Conservation (phyloP, 2,113 vertebrate genomes). For the Pristiophorus japonicus region DNA sequence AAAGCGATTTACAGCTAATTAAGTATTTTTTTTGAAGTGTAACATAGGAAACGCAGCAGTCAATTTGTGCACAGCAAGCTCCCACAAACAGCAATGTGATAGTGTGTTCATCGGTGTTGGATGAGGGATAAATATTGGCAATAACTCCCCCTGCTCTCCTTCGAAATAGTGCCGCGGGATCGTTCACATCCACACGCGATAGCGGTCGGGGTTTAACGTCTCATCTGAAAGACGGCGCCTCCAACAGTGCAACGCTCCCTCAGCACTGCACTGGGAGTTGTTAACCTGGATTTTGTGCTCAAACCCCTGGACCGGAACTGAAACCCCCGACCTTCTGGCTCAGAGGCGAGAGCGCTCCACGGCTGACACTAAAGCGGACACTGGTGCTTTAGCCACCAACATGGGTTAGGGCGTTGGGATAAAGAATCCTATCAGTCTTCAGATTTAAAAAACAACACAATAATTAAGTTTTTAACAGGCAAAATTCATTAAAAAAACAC, state of each 20-base stretch:
- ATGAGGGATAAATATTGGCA: background rate
- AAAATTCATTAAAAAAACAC: background rate
- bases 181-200: too few species aligned
- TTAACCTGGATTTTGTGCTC: background rate
- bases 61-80: background rate
- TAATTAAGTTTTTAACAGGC: slow-evolving; percentile 8
- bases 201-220: background rate
- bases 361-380: background rate
- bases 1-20: background rate
- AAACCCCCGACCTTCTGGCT: background rate
- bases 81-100: background rate
- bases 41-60: background rate
- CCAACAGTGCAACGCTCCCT: too few species aligned
- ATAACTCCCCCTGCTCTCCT: background rate
- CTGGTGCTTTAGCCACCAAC: background rate
- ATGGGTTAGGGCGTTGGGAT: background rate
- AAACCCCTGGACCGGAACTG: background rate
- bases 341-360: background rate
- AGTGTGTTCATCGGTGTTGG: background rate
- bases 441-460: background rate
- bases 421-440: background rate
- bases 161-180: background rate
- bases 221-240: background rate
- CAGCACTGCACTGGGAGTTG: background rate
- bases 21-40: background rate